Base-by-base conservation (phyloP, 2,888 invertebrate genomes). In the Meteorus colon region DNA sequence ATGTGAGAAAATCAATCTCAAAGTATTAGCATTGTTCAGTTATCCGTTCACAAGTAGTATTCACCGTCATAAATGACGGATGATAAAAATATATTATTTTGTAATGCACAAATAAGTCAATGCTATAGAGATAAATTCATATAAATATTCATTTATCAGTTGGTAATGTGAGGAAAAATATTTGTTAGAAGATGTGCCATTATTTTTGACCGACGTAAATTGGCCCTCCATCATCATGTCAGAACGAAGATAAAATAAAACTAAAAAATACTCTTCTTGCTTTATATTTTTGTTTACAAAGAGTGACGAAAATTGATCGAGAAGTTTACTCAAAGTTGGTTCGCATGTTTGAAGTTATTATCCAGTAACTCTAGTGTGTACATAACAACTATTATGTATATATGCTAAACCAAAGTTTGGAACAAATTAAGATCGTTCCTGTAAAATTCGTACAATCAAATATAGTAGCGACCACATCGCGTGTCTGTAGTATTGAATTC, bases 241-340 rank as follows among this genome's bases (percentile, higher is more conserved):
- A 76, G 78, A 78, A 78, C 81, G 79, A 78, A 80, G 81, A 81
- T 82, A 82, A 85, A 84, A 85, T 84, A 81, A 83, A 83, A 84
- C 81, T 82, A 82, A 81, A 41, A 62, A 63, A 8, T n/a, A 31
- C 27, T 51, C 24, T 27, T 48, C 68, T 4, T 45, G 19, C 19
- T 68, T 29, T 19, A 41, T n/a, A 63, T 63, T 37, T 65, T 65
- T 65, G 37, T 65, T n/a, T 4, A 34, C 37, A n/a, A 0, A 12
- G 37, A 3, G 12, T 65, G 41, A 27, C n/a, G 29, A 68, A 68
- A 68, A 68, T 71, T 60, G 62, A 65, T 51, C 51, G 1, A 14
- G 27, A 71, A 71, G 63, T 66, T 73, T 55, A 73, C 67, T 73
- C 24, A 37, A 68, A 48, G 24, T 41, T 62, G 5, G 24, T 31